phyloP scores from a whole-genome alignment of 2,888 invertebrate species.

The Aphidius colemani region DNA sequence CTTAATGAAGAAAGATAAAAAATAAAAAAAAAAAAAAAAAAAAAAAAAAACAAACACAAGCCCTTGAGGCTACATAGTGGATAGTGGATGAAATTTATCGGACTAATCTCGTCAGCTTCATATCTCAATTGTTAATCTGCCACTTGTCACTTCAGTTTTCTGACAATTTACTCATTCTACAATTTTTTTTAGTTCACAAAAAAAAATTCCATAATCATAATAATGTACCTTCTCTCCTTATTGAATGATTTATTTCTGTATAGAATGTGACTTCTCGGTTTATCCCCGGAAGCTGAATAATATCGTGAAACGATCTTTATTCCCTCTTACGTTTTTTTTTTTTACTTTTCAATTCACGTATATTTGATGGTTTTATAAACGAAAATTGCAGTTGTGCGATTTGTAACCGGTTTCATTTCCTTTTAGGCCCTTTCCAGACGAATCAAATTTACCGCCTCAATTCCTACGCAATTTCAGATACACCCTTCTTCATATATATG shows the following conservation, averaged over 20 bases:
- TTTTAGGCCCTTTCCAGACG: conserved; percentile 1
- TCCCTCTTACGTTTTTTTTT: neutral
- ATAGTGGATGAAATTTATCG: conserved; percentile 22
- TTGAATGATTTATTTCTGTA: too few species aligned
- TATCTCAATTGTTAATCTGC: conserved; percentile 16
- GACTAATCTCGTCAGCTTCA: conserved; percentile 14
- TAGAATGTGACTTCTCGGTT: too few species aligned
- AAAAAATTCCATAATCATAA: too few species aligned
- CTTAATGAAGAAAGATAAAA: conserved; percentile 16
- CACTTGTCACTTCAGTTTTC: conserved; percentile 8
- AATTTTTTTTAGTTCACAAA: too few species aligned
- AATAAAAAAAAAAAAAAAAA: conserved; percentile 17
- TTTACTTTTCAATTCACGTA: too few species aligned
- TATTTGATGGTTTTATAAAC: too few species aligned
- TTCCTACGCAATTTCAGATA: conserved; percentile 5
- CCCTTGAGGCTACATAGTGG: conserved; percentile 12
- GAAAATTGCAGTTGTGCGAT: conserved; percentile 29
- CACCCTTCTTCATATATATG: too few species aligned
- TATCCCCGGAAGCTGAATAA: neutral
- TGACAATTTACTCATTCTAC: too few species aligned
- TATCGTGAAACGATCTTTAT: conserved; percentile 12
- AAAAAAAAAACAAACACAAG: neutral
- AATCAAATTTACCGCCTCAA: conserved; percentile 15
- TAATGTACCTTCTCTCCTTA: too few species aligned
- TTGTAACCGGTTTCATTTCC: conserved; percentile 34